phyloP scores from a whole-genome alignment of 37 sponge, comb jelly and placozoan genomes.

The Dysidea cf. avara region DNA sequence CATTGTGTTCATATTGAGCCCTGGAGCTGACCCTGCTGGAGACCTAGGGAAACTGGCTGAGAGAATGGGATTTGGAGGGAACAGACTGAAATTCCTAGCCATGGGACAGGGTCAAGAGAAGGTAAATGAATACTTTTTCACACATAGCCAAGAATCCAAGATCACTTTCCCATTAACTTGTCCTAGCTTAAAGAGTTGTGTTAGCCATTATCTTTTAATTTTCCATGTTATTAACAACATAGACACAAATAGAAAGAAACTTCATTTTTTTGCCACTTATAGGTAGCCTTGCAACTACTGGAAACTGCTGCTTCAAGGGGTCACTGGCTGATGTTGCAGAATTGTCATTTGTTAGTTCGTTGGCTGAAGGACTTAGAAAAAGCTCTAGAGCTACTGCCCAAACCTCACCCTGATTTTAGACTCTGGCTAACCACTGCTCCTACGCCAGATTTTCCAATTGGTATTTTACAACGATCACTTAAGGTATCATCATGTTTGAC shows the following conservation, averaged over 20 bases:
- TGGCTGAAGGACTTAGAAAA: slow-evolving; percentile 97
- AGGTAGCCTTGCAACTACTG: slow-evolving; percentile 89
- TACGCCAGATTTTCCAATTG: slow-evolving; percentile 96
- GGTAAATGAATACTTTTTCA: slow-evolving; percentile 33
- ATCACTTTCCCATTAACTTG: not conserved
- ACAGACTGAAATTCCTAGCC: slow-evolving; percentile 96
- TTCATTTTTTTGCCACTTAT: not conserved
- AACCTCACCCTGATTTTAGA: slow-evolving; percentile 98
- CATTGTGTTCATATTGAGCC: slow-evolving; percentile 98
- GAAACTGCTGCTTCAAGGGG: slow-evolving; percentile 94
- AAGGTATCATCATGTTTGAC: slow-evolving; percentile 15
- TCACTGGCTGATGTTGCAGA: slow-evolving; percentile 99
- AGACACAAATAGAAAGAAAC: not conserved
- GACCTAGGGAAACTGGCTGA: slow-evolving; percentile 96
- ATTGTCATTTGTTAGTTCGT: slow-evolving; percentile 93
- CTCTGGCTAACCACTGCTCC: slow-evolving; percentile 99
- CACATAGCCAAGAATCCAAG: no score
- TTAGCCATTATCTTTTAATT: not conserved
- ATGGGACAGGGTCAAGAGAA: slow-evolving; percentile 99
- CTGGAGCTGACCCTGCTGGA: slow-evolving; percentile 97
- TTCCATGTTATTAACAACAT: not conserved
- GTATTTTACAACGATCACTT: slow-evolving; percentile 87
- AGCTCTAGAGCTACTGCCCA: slow-evolving; percentile 87
- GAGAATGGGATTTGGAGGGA: slow-evolving; percentile 92
- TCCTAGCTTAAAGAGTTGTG: not conserved